These are phyloP conservation scores for Gavia stellata DNA, from an alignment of 2,113 vertebrate species.

Conservation along the genomic window DNA sequence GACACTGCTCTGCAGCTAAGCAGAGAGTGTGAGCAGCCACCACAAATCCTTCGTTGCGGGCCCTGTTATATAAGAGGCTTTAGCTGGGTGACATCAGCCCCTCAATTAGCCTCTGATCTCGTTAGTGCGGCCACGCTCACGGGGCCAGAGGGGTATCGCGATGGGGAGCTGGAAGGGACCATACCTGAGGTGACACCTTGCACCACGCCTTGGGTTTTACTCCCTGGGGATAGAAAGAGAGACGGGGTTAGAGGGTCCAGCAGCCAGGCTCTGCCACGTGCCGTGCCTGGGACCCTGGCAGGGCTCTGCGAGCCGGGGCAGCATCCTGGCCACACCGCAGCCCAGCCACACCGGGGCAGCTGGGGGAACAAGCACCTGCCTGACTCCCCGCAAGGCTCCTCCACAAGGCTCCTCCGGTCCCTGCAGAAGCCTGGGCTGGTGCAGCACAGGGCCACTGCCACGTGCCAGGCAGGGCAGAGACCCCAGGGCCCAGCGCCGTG, in stretches of 20 bases:
- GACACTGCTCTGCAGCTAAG: background rate
- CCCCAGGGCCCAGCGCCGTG: fast-evolving
- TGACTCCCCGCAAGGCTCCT: background rate
- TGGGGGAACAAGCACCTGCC: fast-evolving
- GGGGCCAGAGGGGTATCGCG: background rate
- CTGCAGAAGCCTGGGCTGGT: background rate
- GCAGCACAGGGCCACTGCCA: fast-evolving
- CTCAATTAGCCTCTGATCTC: slow-evolving; percentile 51
- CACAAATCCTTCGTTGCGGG: background rate
- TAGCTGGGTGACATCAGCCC: slow-evolving; percentile 53
- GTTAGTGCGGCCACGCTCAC: background rate
- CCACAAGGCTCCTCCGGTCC: fast-evolving
- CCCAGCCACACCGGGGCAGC: fast-evolving
- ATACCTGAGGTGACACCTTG: slow-evolving; percentile 91
- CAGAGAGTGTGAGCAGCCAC: background rate
- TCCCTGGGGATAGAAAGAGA: slow-evolving; percentile 77
- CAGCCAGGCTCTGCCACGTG: fast-evolving
- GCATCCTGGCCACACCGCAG: background rate
- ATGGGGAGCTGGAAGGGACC: background rate
- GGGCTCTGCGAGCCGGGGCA: background rate
- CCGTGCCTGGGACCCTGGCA: fast-evolving
- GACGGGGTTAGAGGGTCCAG: background rate
- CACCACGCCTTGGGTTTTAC: slow-evolving; percentile 87
- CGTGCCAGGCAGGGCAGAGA: background rate
- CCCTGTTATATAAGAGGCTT: slow-evolving; percentile 52